phyloP scores from a whole-genome alignment of 2,888 invertebrate genomes.

The Cabera pusaria region DNA sequence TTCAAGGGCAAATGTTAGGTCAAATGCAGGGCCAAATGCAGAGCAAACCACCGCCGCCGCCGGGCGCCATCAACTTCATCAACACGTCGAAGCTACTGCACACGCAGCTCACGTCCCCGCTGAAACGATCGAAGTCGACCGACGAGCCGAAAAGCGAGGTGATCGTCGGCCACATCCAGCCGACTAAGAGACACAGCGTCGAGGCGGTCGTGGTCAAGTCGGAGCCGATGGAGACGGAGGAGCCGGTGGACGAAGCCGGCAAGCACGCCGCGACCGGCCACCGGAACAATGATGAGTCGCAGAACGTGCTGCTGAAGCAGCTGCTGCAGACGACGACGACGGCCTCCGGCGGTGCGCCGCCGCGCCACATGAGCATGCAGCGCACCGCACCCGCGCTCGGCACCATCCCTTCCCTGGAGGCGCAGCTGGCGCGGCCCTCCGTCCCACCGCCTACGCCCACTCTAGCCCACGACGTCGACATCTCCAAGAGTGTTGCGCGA shows the following conservation, averaged over 20 bases:
- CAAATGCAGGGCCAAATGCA: no score
- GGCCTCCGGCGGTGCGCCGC: slow-evolving; percentile 73
- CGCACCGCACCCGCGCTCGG: slow-evolving; percentile 86
- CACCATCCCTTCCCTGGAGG: slow-evolving; percentile 88
- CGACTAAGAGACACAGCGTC: slow-evolving; percentile 77
- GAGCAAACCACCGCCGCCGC: no score
- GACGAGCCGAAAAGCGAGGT: slow-evolving; percentile 81
- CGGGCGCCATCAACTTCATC: slow-evolving; percentile 69
- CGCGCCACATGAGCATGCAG: slow-evolving; percentile 76
- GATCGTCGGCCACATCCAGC: slow-evolving; percentile 76
- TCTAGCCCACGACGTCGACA: slow-evolving; percentile 67
- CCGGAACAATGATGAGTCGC: slow-evolving; percentile 89
- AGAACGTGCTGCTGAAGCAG: slow-evolving; percentile 96
- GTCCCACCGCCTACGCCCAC: slow-evolving; percentile 79
- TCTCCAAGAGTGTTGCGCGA: slow-evolving; percentile 70
- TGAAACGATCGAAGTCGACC: slow-evolving; percentile 81
- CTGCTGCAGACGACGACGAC: slow-evolving; percentile 92
- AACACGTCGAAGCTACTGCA: slow-evolving; percentile 82
- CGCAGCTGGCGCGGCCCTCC: slow-evolving; percentile 89
- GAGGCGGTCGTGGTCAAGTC: slow-evolving; percentile 79
- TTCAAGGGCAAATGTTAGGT: no score
- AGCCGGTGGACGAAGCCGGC: slow-evolving; percentile 49
- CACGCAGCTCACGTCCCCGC: slow-evolving; percentile 83
- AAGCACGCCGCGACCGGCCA: slow-evolving; percentile 49
- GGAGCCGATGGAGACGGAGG: slow-evolving; percentile 77